A percentile compares a stretch with the other conserved stretches of the same genome.
phyloP scores from a whole-genome alignment of 2,113 vertebrate genomes.

The Clarias macrocephalus region DNA sequence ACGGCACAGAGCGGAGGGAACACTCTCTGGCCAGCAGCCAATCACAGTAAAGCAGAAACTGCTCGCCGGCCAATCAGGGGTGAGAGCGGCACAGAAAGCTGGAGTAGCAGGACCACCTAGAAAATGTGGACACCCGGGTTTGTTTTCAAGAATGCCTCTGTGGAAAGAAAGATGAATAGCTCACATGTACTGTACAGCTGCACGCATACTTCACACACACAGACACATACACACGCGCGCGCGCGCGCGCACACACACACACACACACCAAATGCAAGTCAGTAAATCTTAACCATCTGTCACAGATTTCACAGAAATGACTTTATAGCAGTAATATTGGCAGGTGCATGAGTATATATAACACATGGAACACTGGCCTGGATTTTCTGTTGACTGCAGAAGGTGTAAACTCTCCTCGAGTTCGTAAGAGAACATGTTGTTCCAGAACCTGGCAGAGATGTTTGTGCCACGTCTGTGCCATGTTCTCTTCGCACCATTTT shows the following conservation, averaged over 20 bases:
- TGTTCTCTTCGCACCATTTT: conserved; percentile 18
- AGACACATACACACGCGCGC: background rate
- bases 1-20: conserved; percentile 9
- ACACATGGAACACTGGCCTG: background rate
- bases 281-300: conserved; percentile 31
- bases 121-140: conserved; percentile 18
- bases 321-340: conserved; percentile 4
- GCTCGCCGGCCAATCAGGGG: conserved; percentile 32
- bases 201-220: conserved; percentile 5
- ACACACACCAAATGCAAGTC: conserved; percentile 1
- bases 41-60: background rate
- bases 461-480: conserved; percentile 24
- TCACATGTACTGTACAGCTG: background rate
- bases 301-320: conserved; percentile 30
- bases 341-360: conserved; percentile 1
- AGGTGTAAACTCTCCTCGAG: conserved; percentile 13
- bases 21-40: conserved; percentile 34
- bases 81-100: conserved; percentile 8
- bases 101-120: conserved; percentile 24
- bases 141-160: background rate
- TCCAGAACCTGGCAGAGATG: conserved; percentile 15
- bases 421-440: conserved; percentile 14
- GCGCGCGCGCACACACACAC: background rate
- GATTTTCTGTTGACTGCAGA: conserved; percentile 21
- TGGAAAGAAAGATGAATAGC: conserved; percentile 10